These are phyloP conservation scores for Polia nebulosa DNA, from an alignment of 2,888 invertebrate genomes.

Conservation along the genomic window DNA sequence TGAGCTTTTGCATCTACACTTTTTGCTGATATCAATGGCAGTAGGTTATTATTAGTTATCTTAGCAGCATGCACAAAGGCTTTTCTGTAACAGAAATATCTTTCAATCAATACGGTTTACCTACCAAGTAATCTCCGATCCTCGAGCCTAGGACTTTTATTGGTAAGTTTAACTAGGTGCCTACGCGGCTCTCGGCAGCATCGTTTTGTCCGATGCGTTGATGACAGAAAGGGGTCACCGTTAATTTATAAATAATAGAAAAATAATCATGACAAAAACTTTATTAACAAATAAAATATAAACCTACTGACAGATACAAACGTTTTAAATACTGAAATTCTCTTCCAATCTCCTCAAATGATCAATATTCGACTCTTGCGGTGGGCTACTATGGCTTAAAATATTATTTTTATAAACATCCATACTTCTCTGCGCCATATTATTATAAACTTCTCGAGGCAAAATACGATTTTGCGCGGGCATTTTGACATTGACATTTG, in stretches of 20 bases:
- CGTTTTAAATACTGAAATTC: constrained; percentile 86
- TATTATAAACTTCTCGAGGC: constrained; percentile 85
- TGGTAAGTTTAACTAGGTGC: too few species aligned
- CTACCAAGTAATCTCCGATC: too few species aligned
- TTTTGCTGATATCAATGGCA: too few species aligned
- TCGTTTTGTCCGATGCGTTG: too few species aligned
- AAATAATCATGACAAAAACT: constrained; percentile 27
- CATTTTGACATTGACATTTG: constrained; percentile 82
- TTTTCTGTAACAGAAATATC: too few species aligned
- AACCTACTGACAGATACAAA: constrained; percentile 9
- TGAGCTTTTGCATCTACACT: too few species aligned
- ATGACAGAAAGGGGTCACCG: not conserved
- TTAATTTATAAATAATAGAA: not conserved
- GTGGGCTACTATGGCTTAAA: constrained; percentile 79
- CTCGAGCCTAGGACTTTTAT: too few species aligned
- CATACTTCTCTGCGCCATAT: constrained; percentile 85
- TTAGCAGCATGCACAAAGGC: too few species aligned
- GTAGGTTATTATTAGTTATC: too few species aligned
- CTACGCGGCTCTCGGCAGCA: too few species aligned
- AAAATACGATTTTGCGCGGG: constrained; percentile 82
- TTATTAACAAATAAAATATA: constrained; percentile 36
- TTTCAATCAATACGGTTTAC: too few species aligned
- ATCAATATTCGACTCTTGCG: constrained; percentile 84
- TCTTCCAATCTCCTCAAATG: constrained; percentile 88
- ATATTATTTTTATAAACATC: constrained; percentile 88